Conservation (phyloP, 2,113 vertebrate genomes). For the Ginglymostoma cirratum region DNA sequence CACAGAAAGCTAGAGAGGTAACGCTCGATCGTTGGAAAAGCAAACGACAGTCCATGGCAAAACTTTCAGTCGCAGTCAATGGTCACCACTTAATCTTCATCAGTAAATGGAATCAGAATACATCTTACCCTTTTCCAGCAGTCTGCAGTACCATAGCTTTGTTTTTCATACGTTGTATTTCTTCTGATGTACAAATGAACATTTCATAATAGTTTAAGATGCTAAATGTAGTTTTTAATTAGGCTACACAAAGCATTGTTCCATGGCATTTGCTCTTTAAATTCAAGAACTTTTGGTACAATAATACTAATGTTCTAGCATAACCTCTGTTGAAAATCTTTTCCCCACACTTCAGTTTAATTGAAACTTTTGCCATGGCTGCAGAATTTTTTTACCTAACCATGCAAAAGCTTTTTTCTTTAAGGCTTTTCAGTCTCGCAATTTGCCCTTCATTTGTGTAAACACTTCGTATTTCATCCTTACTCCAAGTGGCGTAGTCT, state of each 20-base stretch:
- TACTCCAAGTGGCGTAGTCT: constrained; percentile 59
- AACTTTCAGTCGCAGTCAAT: constrained; percentile 66
- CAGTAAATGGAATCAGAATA: constrained; percentile 34
- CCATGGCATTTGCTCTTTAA: constrained; percentile 35
- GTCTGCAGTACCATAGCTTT: constrained; percentile 17
- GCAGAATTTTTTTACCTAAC: constrained; percentile 57
- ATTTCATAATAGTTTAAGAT: constrained; percentile 3
- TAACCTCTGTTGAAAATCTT: constrained; percentile 23
- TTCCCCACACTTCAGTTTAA: constrained; percentile 30
- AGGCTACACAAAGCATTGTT: constrained; percentile 33
- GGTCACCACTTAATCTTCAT: constrained; percentile 33
- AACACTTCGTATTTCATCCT: constrained; percentile 65
- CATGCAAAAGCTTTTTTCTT: constrained; percentile 45
- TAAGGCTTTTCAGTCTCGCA: constrained; percentile 46
- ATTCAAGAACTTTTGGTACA: not conserved
- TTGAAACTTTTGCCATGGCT: constrained; percentile 87
- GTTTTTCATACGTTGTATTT: constrained; percentile 32
- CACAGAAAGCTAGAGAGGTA: constrained; percentile 99
- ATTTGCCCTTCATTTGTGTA: constrained; percentile 56
- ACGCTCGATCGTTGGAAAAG: constrained; percentile 98
- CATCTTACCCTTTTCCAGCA: constrained; percentile 29
- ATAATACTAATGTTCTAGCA: constrained; percentile 1
- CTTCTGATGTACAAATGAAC: constrained; percentile 17
- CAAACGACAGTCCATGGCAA: constrained; percentile 85
- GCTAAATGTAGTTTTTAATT: constrained; percentile 32